These are phyloP conservation scores for Hypocryptadius cinnamomeus DNA, from an alignment of 2,113 vertebrate species.

Conservation along the genomic window DNA sequence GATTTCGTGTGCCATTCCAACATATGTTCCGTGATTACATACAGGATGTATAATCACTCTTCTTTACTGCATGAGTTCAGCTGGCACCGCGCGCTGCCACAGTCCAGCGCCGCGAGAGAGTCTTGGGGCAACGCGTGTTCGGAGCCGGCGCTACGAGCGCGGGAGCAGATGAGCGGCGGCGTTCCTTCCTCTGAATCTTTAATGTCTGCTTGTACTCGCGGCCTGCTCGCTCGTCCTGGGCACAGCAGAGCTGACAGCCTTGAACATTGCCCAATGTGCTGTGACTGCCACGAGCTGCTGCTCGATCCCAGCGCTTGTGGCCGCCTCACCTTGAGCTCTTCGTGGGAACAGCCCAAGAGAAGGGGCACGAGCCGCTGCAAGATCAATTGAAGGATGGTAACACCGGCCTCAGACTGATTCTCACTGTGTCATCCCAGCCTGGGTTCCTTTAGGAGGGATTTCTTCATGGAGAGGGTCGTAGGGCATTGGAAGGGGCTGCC, in stretches of 20 bases:
- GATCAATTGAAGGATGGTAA: not conserved
- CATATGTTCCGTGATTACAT: constrained; percentile 57
- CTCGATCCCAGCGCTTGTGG: rapidly evolving
- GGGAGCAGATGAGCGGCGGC: not conserved
- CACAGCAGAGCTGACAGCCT: not conserved
- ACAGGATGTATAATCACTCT: constrained; percentile 57
- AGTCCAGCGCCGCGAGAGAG: not conserved
- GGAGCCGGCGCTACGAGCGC: rapidly evolving
- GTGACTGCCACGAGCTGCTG: not conserved
- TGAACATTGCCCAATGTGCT: constrained; percentile 16
- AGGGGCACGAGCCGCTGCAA: rapidly evolving
- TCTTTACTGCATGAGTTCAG: constrained; percentile 47
- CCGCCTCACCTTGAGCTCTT: rapidly evolving
- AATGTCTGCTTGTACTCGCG: rapidly evolving
- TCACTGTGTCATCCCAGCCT: not conserved
- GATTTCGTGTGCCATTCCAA: constrained; percentile 45
- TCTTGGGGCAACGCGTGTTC: constrained; percentile 5
- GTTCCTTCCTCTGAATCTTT: not conserved
- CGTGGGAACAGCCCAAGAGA: rapidly evolving
- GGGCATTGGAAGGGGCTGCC: not conserved
- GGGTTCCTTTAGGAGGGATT: not conserved
- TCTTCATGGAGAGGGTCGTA: not conserved
- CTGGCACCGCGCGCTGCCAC: not conserved
- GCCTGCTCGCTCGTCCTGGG: not conserved
- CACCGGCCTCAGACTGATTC: not conserved